Conservation (phyloP, 2,113 vertebrate genomes). For the Platichthys stellatus region DNA sequence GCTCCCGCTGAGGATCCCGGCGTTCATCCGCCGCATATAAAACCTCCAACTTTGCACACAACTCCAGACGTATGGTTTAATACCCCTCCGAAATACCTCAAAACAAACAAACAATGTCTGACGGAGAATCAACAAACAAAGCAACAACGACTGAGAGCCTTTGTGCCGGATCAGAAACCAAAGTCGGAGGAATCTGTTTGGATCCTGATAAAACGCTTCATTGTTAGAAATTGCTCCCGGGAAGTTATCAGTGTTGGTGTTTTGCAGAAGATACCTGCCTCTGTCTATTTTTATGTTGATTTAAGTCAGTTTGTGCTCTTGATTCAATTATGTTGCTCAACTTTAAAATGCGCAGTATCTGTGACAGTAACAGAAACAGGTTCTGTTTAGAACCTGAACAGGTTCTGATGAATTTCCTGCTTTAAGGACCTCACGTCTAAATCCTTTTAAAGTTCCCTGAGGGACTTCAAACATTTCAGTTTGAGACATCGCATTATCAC, state of each 20-base stretch:
- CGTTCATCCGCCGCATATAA: conserved; percentile 43
- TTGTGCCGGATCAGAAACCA: conserved; percentile 69
- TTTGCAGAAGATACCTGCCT: conserved; percentile 41
- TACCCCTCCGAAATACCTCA: conserved; percentile 69
- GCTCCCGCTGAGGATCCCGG: conserved; percentile 52
- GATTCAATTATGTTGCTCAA: conserved; percentile 40
- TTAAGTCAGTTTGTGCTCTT: conserved; percentile 54
- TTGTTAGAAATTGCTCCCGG: conserved; percentile 62
- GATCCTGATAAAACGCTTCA: conserved; percentile 76
- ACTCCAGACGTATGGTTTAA: conserved; percentile 67
- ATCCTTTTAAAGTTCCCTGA: background rate
- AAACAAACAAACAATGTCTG: conserved; percentile 77
- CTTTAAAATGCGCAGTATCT: conserved; percentile 32
- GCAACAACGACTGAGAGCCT: conserved; percentile 55
- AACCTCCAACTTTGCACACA: conserved; percentile 63
- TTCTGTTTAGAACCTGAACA: background rate
- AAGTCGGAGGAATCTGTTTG: conserved; percentile 73
- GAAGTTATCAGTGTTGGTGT: conserved; percentile 58
- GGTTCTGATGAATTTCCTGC: background rate
- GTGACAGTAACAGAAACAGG: background rate
- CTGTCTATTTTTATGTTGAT: conserved; percentile 64
- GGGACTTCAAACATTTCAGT: background rate
- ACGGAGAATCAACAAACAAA: conserved; percentile 71
- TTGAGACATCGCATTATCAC: background rate
- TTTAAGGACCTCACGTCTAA: background rate